Conservation (phyloP, 2,888 invertebrate species). For the Drosophila borborema region DNA sequence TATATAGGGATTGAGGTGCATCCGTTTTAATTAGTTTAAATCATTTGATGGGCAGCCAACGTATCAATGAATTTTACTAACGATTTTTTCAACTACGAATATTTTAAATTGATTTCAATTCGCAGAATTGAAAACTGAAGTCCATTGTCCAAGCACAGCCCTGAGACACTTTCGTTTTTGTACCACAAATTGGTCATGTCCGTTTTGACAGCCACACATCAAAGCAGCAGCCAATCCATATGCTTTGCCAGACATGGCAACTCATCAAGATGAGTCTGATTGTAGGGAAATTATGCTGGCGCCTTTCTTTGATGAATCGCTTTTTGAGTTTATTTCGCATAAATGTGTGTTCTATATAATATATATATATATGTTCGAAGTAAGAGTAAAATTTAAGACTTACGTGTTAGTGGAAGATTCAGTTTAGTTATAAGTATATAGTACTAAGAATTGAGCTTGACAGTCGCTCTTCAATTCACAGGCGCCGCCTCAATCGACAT, state of each 20-base stretch:
- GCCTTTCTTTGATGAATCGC: slow-evolving; percentile 34
- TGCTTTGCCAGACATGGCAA: slow-evolving; percentile 3
- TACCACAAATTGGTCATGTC: slow-evolving; percentile 68
- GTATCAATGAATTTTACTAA: slow-evolving; percentile 30
- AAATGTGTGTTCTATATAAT: slow-evolving; percentile 10
- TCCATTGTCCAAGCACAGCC: slow-evolving; percentile 26
- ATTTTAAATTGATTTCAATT: slow-evolving; percentile 70
- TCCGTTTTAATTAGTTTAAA: slow-evolving; percentile 20
- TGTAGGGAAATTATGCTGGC: slow-evolving; percentile 47
- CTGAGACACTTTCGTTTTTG: slow-evolving; percentile 7
- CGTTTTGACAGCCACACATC: slow-evolving; percentile 36
- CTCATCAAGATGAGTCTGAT: slow-evolving; percentile 46
- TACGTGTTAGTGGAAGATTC: slow-evolving; percentile 77
- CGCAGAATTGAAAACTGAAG: slow-evolving; percentile 78
- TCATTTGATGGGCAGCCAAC: slow-evolving; percentile 39
- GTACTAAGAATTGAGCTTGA: slow-evolving; percentile 44
- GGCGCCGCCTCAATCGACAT: slow-evolving; percentile 62
- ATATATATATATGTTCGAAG: slow-evolving; percentile 13
- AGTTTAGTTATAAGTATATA: slow-evolving; percentile 59
- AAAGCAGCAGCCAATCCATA: slow-evolving; percentile 13
- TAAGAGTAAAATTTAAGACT: slow-evolving; percentile 48
- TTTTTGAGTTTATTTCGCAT: slow-evolving; percentile 17
- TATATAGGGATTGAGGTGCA: slow-evolving; percentile 2
- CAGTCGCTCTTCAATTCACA: slow-evolving; percentile 11
- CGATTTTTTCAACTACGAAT: slow-evolving; percentile 24